A percentile compares a stretch with the other conserved stretches of the same genome.
phyloP scores from a whole-genome alignment of 1,140 invertebrate species.

The Bilobella aurantiaca region DNA sequence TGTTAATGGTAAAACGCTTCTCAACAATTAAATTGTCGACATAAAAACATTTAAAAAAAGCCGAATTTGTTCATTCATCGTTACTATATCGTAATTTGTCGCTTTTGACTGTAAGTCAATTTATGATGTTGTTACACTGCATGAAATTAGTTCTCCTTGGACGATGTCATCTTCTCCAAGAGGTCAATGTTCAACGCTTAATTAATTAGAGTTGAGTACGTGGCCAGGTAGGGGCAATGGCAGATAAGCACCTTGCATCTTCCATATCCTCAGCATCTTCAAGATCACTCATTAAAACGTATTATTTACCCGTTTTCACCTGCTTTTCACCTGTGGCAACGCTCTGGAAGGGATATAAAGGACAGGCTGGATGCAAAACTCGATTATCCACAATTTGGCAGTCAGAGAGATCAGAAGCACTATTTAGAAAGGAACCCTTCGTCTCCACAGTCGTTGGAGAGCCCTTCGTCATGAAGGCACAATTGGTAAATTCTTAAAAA shows the following conservation, averaged over 20 bases:
- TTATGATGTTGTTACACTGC: too few species aligned
- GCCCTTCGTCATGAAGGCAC: not conserved
- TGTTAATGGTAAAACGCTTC: too few species aligned
- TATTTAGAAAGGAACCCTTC: too few species aligned
- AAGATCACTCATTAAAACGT: not conserved
- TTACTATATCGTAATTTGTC: too few species aligned
- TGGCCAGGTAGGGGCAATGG: not conserved
- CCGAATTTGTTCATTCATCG: too few species aligned
- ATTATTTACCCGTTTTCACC: too few species aligned
- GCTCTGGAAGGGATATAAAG: not conserved
- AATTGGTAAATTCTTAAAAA: not conserved
- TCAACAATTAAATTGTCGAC: too few species aligned
- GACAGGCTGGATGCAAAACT: not conserved
- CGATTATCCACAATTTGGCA: not conserved
- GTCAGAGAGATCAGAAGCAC: not conserved
- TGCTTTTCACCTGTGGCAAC: too few species aligned
- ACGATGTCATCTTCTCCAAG: too few species aligned
- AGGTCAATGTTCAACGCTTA: not conserved
- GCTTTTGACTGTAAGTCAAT: too few species aligned
- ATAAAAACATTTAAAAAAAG: too few species aligned
- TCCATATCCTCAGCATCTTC: not conserved
- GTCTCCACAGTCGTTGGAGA: not conserved
- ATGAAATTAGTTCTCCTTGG: too few species aligned
- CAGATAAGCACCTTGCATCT: not conserved
- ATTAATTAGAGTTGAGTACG: not conserved